These are phyloP conservation scores for Hemitrygon akajei DNA, from an alignment of 2,797 vertebrate species.

Conservation along the genomic window DNA sequence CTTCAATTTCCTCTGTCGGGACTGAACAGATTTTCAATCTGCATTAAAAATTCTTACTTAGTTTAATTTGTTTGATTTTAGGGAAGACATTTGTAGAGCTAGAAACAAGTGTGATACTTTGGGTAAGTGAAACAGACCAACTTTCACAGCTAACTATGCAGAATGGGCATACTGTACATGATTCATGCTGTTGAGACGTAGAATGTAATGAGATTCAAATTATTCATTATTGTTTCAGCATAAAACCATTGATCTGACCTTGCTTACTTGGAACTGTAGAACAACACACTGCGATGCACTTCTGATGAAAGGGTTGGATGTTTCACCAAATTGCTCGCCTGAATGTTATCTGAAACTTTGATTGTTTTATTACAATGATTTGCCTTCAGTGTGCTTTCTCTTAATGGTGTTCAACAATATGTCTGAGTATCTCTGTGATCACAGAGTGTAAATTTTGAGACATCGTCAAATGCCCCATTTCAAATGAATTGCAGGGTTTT, in stretches of 20 bases:
- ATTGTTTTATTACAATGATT: not conserved
- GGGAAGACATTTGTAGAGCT: slow-evolving; percentile 93
- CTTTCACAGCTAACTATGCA: slow-evolving; percentile 32
- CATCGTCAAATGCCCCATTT: not conserved
- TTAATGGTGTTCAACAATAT: not conserved
- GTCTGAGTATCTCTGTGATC: not conserved
- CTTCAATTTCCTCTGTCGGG: slow-evolving; percentile 11
- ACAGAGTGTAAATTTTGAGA: not conserved
- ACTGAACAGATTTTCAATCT: slow-evolving; percentile 32
- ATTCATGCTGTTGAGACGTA: slow-evolving; percentile 12
- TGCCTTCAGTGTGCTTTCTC: not conserved
- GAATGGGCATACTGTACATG: not conserved
- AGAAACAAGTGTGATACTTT: slow-evolving; percentile 94
- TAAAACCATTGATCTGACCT: not conserved
- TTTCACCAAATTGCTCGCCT: not conserved
- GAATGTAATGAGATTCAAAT: slow-evolving; percentile 12
- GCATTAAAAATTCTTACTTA: slow-evolving; percentile 34
- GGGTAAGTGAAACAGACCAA: slow-evolving; percentile 65
- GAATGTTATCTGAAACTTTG: not conserved
- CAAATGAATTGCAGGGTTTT: not conserved
- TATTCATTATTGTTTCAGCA: not conserved
- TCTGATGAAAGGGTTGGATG: slow-evolving; percentile 18
- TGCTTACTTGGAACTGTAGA: not conserved
- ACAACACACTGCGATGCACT: not conserved
- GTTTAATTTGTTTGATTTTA: slow-evolving; percentile 48